phyloP scores from a whole-genome alignment of 1,140 invertebrate genomes.

The Geopemphigus sp. region DNA sequence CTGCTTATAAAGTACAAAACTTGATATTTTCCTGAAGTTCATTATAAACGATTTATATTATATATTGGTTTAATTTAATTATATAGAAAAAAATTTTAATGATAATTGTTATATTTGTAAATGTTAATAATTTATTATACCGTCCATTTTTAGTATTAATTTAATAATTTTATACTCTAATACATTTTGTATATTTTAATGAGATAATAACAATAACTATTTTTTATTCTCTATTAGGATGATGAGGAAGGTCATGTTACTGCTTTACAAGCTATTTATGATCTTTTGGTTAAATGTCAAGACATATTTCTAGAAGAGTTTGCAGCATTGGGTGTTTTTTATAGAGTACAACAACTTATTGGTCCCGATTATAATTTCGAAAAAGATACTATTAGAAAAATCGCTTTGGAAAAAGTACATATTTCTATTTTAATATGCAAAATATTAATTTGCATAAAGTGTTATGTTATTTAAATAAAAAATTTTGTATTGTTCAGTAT shows the following conservation, averaged over 20 bases:
- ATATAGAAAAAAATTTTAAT: too few species aligned
- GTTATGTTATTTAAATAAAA: too few species aligned
- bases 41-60: too few species aligned
- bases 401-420: not conserved
- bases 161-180: not conserved
- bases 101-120: not conserved
- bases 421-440: not conserved
- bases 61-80: too few species aligned
- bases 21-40: too few species aligned
- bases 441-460: not conserved
- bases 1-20: too few species aligned
- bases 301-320: conserved; percentile 95
- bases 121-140: conserved; percentile 7
- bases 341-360: conserved; percentile 81
- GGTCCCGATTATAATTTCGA: conserved; percentile 58
- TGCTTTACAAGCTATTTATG: conserved; percentile 89
- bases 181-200: not conserved
- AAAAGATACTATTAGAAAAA: not conserved
- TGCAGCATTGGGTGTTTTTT: conserved; percentile 91
- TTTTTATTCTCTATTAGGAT: conserved; percentile 64
- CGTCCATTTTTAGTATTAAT: conserved; percentile 11
- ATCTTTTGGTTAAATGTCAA: conserved; percentile 88
- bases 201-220: not conserved
- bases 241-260: conserved; percentile 93
- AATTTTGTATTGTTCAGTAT: conserved; percentile 6